Percentiles rank a stretch among this genome's conserved stretches.
Conservation (phyloP, 1,140 invertebrate species). For the Hestina assimilis region DNA sequence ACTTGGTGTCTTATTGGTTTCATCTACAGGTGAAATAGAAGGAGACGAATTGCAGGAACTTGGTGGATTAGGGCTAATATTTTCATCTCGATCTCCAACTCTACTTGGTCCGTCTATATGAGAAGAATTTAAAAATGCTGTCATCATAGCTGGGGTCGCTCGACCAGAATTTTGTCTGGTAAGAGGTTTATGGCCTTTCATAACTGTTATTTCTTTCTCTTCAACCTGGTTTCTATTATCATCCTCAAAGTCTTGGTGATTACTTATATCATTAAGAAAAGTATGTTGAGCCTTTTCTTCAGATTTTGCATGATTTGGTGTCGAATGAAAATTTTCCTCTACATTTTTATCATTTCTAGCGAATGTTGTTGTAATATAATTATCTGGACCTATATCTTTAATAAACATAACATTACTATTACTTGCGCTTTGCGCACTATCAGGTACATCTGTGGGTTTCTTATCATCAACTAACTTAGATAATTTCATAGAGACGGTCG, state of each 20-base stretch:
- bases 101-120: conserved; percentile 54
- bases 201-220: conserved; percentile 74
- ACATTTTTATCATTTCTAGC: conserved; percentile 76
- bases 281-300: conserved; percentile 72
- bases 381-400: conserved; percentile 83
- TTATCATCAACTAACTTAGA: conserved; percentile 70
- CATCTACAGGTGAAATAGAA: conserved; percentile 64
- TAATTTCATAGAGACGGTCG: conserved; percentile 69
- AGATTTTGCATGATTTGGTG: conserved; percentile 68
- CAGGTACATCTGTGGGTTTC: conserved; percentile 67
- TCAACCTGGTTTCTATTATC: conserved; percentile 77
- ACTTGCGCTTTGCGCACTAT: conserved; percentile 71
- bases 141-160: conserved; percentile 78
- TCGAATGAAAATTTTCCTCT: conserved; percentile 54
- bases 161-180: conserved; percentile 78
- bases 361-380: conserved; percentile 82
- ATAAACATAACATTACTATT: conserved; percentile 78
- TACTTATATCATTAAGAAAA: conserved; percentile 74
- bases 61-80: conserved; percentile 50
- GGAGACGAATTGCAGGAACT: conserved; percentile 70
- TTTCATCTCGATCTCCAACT: conserved; percentile 37
- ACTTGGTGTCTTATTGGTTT: conserved; percentile 50
- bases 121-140: conserved; percentile 74
- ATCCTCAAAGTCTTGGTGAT: conserved; percentile 74
- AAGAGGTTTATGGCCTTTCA: conserved; percentile 80